Conservation (phyloP, 2,888 invertebrate genomes). For the Aethes cnicana region DNA sequence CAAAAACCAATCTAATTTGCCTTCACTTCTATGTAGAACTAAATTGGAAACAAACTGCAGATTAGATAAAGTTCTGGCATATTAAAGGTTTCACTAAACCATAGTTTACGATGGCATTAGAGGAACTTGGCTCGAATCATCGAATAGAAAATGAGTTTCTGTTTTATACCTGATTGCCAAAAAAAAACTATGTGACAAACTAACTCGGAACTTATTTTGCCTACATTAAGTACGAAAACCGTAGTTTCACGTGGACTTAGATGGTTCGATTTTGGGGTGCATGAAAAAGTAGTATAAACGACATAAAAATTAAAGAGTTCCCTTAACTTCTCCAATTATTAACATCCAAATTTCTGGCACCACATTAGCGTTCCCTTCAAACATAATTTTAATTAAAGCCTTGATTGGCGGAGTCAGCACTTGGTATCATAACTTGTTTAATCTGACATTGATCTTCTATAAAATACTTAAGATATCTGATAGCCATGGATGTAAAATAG, state of each 20-base stretch:
- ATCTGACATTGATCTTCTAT: slow-evolving; percentile 17
- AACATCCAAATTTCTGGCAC: slow-evolving; percentile 17
- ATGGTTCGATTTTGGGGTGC: too few species aligned
- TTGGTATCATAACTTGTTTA: slow-evolving; percentile 15
- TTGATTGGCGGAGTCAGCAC: slow-evolving; percentile 15
- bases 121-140: not conserved
- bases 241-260: too few species aligned
- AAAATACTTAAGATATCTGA: slow-evolving; percentile 21
- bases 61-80: too few species aligned
- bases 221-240: too few species aligned
- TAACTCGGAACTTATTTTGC: too few species aligned
- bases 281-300: slow-evolving; percentile 10
- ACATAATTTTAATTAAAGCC: slow-evolving; percentile 16
- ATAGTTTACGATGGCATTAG: slow-evolving; percentile 1
- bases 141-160: slow-evolving; percentile 14
- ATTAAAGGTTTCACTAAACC: not conserved
- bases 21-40: not conserved
- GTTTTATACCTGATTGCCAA: too few species aligned
- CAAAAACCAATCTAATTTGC: not conserved
- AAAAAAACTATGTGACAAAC: too few species aligned
- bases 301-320: not conserved
- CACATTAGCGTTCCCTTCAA: slow-evolving; percentile 5
- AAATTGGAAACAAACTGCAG: too few species aligned
- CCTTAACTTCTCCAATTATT: slow-evolving; percentile 15
- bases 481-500: slow-evolving; percentile 9